Percentiles rank a stretch among this genome's conserved stretches.
These are phyloP conservation scores for Poecile montanus DNA, from an alignment of 2,797 vertebrate species.

Conservation along the genomic window DNA sequence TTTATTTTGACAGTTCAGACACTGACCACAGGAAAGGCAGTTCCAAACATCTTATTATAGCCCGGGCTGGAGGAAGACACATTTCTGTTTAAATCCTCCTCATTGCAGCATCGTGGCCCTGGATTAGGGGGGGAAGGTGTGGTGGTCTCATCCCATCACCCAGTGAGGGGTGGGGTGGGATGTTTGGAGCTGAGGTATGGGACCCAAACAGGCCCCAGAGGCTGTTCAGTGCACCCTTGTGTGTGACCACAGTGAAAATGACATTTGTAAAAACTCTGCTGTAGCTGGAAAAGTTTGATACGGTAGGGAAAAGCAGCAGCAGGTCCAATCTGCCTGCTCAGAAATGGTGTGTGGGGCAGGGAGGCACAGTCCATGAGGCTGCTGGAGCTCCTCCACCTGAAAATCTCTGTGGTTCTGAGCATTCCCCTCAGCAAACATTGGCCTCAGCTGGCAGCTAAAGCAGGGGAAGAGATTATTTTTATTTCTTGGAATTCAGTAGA, in stretches of 20 bases:
- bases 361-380: background rate
- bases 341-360: background rate
- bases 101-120: background rate
- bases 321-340: background rate
- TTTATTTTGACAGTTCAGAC: conserved; percentile 1
- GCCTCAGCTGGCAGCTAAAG: conserved; percentile 70
- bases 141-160: background rate
- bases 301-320: background rate
- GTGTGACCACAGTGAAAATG: background rate
- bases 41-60: conserved; percentile 5
- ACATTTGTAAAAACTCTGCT: background rate
- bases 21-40: background rate
- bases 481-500: conserved; percentile 77
- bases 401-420: conserved; percentile 6
- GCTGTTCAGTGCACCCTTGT: background rate
- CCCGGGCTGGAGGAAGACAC: background rate
- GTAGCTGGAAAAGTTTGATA: background rate
- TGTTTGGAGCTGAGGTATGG: background rate
- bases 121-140: fast-evolving
- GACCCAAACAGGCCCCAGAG: background rate
- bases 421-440: conserved; percentile 62
- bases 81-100: background rate
- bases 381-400: conserved; percentile 10
- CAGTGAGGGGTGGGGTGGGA: fast-evolving
- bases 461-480: conserved; percentile 72